phyloP scores from a whole-genome alignment of 2,888 invertebrate genomes.

The Drosophila yooni region DNA sequence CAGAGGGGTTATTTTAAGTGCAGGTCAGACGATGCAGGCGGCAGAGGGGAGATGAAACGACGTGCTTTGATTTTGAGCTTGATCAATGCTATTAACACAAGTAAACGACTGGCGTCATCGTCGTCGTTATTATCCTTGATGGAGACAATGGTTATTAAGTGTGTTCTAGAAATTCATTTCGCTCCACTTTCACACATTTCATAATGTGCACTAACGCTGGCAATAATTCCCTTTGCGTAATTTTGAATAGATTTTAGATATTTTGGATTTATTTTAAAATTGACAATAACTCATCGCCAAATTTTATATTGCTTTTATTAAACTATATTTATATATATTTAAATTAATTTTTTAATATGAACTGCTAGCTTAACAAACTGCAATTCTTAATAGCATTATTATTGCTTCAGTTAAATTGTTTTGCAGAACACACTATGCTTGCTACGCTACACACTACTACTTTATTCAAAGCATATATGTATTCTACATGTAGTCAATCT shows the following conservation, averaged over 20 bases:
- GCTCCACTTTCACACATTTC: not conserved
- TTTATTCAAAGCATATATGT: slow-evolving; percentile 5
- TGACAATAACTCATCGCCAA: too few relatives aligned
- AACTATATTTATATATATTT: not conserved
- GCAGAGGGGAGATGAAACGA: slow-evolving; percentile 9
- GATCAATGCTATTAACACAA: slow-evolving; percentile 70
- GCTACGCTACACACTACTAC: slow-evolving; percentile 1
- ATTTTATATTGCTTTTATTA: not conserved
- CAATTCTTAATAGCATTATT: not conserved
- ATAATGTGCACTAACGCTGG: not conserved
- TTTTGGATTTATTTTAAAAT: not conserved
- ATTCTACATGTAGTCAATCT: not conserved
- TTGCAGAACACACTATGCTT: slow-evolving; percentile 33
- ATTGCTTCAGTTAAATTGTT: slow-evolving; percentile 26
- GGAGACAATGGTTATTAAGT: slow-evolving; percentile 18
- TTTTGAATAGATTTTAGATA: not conserved
- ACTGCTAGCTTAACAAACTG: not conserved
- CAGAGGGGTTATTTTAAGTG: slow-evolving; percentile 25
- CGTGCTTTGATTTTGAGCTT: slow-evolving; percentile 61
- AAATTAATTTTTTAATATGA: not conserved
- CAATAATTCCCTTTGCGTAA: not conserved
- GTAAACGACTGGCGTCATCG: slow-evolving; percentile 53
- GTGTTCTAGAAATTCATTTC: slow-evolving; percentile 28
- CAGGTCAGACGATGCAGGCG: not conserved
- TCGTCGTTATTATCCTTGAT: slow-evolving; percentile 29